Evolutionary conservation across 2,113 vertebrate species (phyloP).

Genomic region (Raphicerus campestris): DNA sequence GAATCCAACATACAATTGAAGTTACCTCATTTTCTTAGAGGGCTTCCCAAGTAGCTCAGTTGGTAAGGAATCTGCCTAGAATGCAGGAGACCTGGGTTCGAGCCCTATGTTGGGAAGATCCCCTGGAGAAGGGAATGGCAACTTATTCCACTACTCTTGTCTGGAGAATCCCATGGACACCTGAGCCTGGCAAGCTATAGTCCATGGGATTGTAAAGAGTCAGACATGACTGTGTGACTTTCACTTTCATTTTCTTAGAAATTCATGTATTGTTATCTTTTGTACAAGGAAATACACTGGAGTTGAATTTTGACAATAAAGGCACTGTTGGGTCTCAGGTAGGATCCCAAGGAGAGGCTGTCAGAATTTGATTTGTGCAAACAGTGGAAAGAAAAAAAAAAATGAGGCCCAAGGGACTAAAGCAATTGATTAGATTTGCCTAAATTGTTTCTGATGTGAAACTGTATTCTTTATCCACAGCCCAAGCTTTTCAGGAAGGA

Average conservation of each 20-base stretch:
- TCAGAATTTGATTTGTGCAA: neutral
- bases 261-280: neutral
- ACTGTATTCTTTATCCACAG: neutral
- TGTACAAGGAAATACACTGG: neutral
- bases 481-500: slow-evolving; percentile 9
- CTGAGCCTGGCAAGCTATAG: neutral
- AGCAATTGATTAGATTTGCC: neutral
- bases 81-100: neutral
- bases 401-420: neutral
- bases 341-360: neutral
- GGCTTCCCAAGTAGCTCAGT: neutral
- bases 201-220: neutral
- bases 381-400: neutral
- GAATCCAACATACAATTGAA: neutral
- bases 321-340: neutral
- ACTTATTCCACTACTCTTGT: neutral
- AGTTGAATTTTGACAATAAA: neutral
- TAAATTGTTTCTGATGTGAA: slow-evolving; percentile 23
- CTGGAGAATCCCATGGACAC: neutral
- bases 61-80: neutral
- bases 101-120: neutral
- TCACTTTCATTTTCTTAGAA: neutral
- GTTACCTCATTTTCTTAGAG: neutral
- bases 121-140: neutral
- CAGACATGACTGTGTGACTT: neutral